Base-by-base conservation (phyloP, 2,797 vertebrate species). In the Denticeps clupeoides region DNA sequence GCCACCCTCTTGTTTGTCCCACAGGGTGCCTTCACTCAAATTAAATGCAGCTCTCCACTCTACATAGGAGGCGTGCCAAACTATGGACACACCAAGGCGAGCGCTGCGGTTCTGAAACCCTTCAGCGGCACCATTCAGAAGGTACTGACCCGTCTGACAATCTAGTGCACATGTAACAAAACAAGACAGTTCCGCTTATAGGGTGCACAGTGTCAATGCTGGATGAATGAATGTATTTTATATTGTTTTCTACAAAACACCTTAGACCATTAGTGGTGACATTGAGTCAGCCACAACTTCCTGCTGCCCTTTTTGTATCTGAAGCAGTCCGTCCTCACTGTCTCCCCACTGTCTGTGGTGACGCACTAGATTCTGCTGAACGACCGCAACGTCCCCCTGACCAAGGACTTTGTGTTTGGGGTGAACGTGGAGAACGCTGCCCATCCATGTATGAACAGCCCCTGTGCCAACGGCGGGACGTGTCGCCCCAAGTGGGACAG, bases 1-100 rank as follows among this genome's bases (percentile, higher is more conserved):
- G n/a, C n/a, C n/a, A n/a, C n/a, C n/a, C n/a, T n/a, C n/a, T n/a
- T n/a, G n/a, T n/a, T n/a, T n/a, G n/a, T n/a, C n/a, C n/a, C n/a
- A 22, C 65, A 98, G 94, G 94, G 94, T 3, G 90, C 89, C 40
- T 99, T 99, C 73, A 99, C 94, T 7, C 94, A 99, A 71, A 96
- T 99, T 59, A 97, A 87, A 56, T 99, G 94, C 77, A 95, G 88
- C 58, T 89, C 88, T 4, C 87, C 90, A 51, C 83, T 99, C 54
- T 95, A 86, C 52, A 70, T 97, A 8, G 94, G 94, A 0, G 94
- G 93, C 16, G 88, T 97, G 29, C 89, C 91, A 49, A 75, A 61
- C 51, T 96, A 90, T 0, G 87, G 91, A 18, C 68, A 73, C 0
- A 86, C 89, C 54, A 99, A 95, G 79, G 85, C 67, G 68, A 85